phyloP scores from a whole-genome alignment of 2,113 vertebrate species.

The Leucosticte australis region DNA sequence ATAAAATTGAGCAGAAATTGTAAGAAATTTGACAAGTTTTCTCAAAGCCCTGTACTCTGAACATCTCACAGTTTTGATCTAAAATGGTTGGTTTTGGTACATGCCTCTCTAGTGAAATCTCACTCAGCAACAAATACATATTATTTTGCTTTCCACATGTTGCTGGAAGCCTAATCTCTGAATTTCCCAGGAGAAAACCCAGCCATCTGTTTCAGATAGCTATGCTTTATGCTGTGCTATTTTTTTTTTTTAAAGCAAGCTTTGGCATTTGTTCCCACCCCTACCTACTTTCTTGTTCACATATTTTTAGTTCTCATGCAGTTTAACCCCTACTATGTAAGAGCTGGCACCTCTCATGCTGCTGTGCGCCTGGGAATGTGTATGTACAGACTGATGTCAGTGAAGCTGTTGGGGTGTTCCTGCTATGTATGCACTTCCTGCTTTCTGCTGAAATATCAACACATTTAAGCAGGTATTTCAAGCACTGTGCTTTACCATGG shows the following conservation, averaged over 20 bases:
- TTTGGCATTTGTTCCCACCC: background rate
- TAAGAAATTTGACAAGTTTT: background rate
- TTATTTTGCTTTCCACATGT: background rate
- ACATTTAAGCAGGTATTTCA: background rate
- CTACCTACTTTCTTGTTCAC: background rate
- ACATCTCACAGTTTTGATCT: background rate
- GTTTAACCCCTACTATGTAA: background rate
- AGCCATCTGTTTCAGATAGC: background rate
- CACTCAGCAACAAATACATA: background rate
- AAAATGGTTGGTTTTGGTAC: background rate
- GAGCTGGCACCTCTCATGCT: background rate
- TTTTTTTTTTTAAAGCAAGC: background rate
- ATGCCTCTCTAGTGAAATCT: background rate
- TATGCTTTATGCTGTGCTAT: background rate
- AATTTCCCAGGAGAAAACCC: background rate
- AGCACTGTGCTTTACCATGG: background rate
- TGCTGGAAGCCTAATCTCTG: background rate
- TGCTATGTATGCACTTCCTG: background rate
- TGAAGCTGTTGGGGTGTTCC: background rate
- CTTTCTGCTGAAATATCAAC: background rate
- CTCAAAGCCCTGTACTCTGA: background rate
- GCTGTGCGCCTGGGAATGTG: background rate
- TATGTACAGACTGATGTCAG: background rate
- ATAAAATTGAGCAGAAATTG: background rate
- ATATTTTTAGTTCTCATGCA: background rate